Evolutionary conservation across 2,113 vertebrate species (phyloP).

Genomic region (Mola mola): DNA sequence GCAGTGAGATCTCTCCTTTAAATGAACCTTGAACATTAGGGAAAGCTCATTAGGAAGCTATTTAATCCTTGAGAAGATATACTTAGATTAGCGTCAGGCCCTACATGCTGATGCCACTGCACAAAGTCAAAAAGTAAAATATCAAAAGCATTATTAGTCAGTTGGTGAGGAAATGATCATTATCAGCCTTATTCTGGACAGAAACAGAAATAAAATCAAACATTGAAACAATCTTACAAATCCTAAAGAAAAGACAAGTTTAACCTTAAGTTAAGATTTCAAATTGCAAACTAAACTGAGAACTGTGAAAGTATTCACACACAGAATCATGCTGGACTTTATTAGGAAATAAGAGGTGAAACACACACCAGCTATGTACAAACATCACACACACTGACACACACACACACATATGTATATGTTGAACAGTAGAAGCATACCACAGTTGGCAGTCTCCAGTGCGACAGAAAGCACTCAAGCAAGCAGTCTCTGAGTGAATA

Average conservation of each 20-base stretch:
- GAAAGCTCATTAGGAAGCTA: constrained; percentile 74
- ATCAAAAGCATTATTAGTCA: constrained; percentile 5
- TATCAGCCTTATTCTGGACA: neutral
- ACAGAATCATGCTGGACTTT: neutral
- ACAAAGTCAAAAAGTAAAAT: constrained; percentile 59
- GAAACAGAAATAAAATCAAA: neutral
- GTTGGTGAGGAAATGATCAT: no score
- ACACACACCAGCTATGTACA: neutral
- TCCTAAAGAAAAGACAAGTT: no score
- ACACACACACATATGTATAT: constrained; percentile 9
- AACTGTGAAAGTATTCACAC: no score
- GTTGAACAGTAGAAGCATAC: constrained; percentile 32
- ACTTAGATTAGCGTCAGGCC: constrained; percentile 67
- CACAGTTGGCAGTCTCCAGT: constrained; percentile 40
- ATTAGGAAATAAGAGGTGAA: constrained; percentile 1
- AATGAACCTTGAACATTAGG: constrained; percentile 65
- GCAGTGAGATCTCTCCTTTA: constrained; percentile 24
- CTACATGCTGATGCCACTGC: constrained; percentile 39
- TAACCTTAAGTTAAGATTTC: no score
- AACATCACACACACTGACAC: constrained; percentile 4
- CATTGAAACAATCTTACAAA: no score
- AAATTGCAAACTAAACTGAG: no score
- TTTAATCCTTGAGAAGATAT: constrained; percentile 75
- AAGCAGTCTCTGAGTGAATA: constrained; percentile 27
- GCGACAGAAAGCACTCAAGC: constrained; percentile 26